Base-by-base conservation (phyloP, 2,888 invertebrate species). In the Eustalomyia histrio region DNA sequence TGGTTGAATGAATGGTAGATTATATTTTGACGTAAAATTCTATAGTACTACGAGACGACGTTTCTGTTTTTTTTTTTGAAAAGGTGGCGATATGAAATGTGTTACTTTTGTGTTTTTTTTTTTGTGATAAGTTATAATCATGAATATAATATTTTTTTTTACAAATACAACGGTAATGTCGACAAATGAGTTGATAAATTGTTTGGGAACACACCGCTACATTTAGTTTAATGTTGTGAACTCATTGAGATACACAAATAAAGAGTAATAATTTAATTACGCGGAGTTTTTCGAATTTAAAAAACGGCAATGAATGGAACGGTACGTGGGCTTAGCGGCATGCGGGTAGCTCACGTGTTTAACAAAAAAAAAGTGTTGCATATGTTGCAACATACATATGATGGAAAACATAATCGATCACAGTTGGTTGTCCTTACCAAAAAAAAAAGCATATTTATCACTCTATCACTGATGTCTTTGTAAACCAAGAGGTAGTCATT, bases 61-160 rank as follows among this genome's bases (percentile, higher is more conserved):
- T 43, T 58, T 65, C 24, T n/a, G 35, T 68, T 1, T 39, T 39
- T 12, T n/a, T 47, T 55, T 58, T 64, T 35, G 35, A 64, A 76
- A 76, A 80, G 73, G 80, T 71, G 61, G 71, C 63, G 81, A 75
- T 71, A 78, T 79, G 71, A 67, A 74, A 58, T 55, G 64, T 58
- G 12, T 69, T 76, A 61, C 47, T 57, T 47, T 58, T 63, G 47
- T 55, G n/a, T 52, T 33, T 47, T 71, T 58, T 85, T 85, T 86
- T 84, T 84, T 86, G 86, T 87, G 88, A 88, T 88, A 88, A 88
- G 85, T 88, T 88, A 87, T 88, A 88, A 88, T 88, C 88, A 86
- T 83, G 84, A 88, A 86, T 61, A 65, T 50, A 60, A 50, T 72
- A 68, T 24, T 80, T 68, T 71, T 69, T 58, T 67, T 76, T 72